Conservation (phyloP, 92 coral and sea anemone species). For the Palythoa grandiflora region DNA sequence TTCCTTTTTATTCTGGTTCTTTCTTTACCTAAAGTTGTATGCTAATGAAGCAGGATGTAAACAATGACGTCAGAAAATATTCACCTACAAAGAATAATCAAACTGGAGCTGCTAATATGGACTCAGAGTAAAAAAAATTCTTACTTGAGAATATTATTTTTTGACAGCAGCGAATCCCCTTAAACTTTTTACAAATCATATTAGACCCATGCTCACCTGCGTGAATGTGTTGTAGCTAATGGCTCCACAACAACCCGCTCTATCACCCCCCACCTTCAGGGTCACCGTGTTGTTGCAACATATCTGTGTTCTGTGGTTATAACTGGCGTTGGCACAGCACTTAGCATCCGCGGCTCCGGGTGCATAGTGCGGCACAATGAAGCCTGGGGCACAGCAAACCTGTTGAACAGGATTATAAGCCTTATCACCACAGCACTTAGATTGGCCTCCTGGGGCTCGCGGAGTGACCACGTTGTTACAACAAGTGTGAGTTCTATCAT, state of each 20-base stretch:
- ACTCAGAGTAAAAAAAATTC: no score
- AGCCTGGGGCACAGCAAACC: conserved; percentile 59
- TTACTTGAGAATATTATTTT: no score
- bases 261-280: conserved; percentile 40
- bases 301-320: conserved; percentile 44
- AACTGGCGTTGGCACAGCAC: conserved; percentile 51
- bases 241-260: conserved; percentile 54
- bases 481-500: conserved; percentile 48
- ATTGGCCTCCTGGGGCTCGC: conserved; percentile 21
- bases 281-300: conserved; percentile 47
- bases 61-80: no score
- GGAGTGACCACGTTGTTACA: conserved; percentile 42
- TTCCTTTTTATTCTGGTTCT: no score
- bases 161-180: no score
- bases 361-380: conserved; percentile 44
- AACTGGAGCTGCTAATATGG: no score
- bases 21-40: no score
- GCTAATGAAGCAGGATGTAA: no score
- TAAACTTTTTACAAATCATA: no score
- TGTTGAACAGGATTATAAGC: conserved; percentile 11
- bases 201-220: conserved; percentile 20
- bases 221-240: conserved; percentile 35
- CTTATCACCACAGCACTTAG: conserved; percentile 52
- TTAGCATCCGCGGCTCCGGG: conserved; percentile 46
- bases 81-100: no score